A percentile compares a stretch with the other conserved stretches of the same genome.
These are phyloP conservation scores for Achlya flavicornis DNA, from an alignment of 2,888 invertebrate genomes.

Conservation along the genomic window DNA sequence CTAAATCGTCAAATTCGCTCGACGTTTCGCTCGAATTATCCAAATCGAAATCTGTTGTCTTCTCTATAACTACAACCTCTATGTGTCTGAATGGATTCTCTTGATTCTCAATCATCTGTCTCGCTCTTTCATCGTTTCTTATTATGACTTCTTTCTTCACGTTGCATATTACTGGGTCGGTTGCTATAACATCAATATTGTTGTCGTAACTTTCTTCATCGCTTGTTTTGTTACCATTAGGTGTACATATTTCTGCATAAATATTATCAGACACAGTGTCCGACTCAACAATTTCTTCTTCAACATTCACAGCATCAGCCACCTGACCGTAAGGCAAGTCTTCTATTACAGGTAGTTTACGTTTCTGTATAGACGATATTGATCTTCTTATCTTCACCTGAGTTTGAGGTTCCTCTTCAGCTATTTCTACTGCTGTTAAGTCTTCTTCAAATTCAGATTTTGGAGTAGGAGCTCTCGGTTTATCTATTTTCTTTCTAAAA, in stretches of 20 bases:
- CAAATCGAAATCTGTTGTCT: slow-evolving; percentile 76
- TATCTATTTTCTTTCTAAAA: slow-evolving; percentile 78
- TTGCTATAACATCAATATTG: slow-evolving; percentile 73
- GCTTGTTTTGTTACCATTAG: slow-evolving; percentile 62
- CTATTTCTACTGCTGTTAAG: slow-evolving; percentile 65
- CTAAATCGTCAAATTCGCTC: slow-evolving; percentile 72
- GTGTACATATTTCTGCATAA: slow-evolving; percentile 87
- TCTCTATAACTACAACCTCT: slow-evolving; percentile 81
- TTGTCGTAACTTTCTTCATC: slow-evolving; percentile 75
- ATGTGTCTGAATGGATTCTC: slow-evolving; percentile 80
- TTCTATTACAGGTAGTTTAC: slow-evolving; percentile 83
- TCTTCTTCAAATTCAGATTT: slow-evolving; percentile 75
- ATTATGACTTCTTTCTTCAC: slow-evolving; percentile 79
- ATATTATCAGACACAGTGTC: slow-evolving; percentile 85
- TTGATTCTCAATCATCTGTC: slow-evolving; percentile 74
- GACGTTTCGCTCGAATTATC: slow-evolving; percentile 76
- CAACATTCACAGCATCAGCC: slow-evolving; percentile 84
- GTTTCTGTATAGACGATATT: slow-evolving; percentile 81
- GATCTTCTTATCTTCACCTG: slow-evolving; percentile 81
- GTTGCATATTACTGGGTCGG: slow-evolving; percentile 78
- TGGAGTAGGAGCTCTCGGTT: slow-evolving; percentile 77
- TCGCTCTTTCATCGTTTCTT: slow-evolving; percentile 75
- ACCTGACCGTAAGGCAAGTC: slow-evolving; percentile 89
- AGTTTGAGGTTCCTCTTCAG: slow-evolving; percentile 69
- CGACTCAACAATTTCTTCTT: slow-evolving; percentile 73